These are phyloP conservation scores for Galerucella nymphaeae DNA, from an alignment of 2,888 invertebrate genomes.

Conservation along the genomic window DNA sequence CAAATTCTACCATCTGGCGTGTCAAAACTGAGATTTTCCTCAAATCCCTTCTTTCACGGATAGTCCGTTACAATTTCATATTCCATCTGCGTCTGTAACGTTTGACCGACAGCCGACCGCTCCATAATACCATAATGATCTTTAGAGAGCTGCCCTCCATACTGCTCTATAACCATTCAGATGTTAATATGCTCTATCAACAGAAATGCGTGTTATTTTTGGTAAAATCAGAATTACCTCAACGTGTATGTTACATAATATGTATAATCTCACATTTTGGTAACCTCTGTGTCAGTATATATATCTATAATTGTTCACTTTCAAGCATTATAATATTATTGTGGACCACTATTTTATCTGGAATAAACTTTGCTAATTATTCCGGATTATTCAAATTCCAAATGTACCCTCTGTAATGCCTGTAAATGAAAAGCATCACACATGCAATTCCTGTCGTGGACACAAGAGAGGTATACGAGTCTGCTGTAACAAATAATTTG, in stretches of 20 bases:
- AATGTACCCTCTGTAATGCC: neutral
- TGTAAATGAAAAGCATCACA: neutral
- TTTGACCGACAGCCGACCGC: constrained; percentile 24
- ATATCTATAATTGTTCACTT: neutral
- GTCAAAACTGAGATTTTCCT: neutral
- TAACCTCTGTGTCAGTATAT: too few species aligned
- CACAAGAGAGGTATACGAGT: too few species aligned
- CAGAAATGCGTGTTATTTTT: neutral
- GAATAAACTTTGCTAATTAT: neutral
- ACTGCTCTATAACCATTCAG: constrained; percentile 7
- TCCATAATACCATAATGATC: constrained; percentile 18
- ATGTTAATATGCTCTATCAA: constrained; percentile 6
- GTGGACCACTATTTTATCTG: neutral
- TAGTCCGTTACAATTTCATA: constrained; percentile 19
- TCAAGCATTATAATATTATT: neutral
- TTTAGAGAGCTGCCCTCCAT: neutral
- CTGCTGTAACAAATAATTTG: too few species aligned
- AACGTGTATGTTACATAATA: too few species aligned
- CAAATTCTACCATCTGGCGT: neutral
- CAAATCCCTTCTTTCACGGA: constrained; percentile 30
- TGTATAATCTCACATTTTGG: too few species aligned
- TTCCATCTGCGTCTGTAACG: constrained; percentile 18
- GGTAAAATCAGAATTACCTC: too few species aligned
- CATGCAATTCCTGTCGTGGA: constrained; percentile 1
- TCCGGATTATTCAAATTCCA: constrained; percentile 2